These are phyloP conservation scores for Halcyon smyrnensis DNA, from an alignment of 2,797 vertebrate genomes.

Conservation along the genomic window DNA sequence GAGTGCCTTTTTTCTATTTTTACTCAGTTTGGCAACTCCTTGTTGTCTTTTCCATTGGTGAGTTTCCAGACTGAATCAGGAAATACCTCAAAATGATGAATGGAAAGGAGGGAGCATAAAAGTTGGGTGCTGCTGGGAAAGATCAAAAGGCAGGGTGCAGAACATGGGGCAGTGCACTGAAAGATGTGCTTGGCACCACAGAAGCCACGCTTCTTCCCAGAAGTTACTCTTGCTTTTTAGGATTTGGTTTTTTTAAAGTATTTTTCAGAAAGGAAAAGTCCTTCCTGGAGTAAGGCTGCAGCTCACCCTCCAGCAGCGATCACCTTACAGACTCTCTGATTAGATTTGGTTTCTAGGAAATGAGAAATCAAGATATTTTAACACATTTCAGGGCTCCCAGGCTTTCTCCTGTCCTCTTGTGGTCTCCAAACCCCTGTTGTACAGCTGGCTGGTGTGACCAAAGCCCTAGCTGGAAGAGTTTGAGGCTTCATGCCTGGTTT, in stretches of 20 bases:
- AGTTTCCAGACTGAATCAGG: rapidly evolving
- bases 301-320: background rate
- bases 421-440: background rate
- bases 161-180: background rate
- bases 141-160: background rate
- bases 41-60: rapidly evolving
- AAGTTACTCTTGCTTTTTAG: background rate
- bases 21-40: background rate
- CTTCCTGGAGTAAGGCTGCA: background rate
- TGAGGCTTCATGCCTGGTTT: background rate
- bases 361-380: background rate
- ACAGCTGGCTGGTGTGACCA: background rate
- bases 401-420: background rate
- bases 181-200: background rate
- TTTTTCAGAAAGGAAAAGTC: background rate
- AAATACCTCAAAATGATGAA: background rate
- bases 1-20: too few relatives aligned
- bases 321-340: background rate
- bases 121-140: background rate
- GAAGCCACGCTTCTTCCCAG: background rate
- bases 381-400: background rate
- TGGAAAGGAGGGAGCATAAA: background rate
- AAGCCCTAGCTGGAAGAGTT: background rate
- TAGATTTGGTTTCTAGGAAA: background rate
- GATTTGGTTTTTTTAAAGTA: background rate